Conservation (phyloP, 2,113 vertebrate genomes). For the Rhinogobius similis region DNA sequence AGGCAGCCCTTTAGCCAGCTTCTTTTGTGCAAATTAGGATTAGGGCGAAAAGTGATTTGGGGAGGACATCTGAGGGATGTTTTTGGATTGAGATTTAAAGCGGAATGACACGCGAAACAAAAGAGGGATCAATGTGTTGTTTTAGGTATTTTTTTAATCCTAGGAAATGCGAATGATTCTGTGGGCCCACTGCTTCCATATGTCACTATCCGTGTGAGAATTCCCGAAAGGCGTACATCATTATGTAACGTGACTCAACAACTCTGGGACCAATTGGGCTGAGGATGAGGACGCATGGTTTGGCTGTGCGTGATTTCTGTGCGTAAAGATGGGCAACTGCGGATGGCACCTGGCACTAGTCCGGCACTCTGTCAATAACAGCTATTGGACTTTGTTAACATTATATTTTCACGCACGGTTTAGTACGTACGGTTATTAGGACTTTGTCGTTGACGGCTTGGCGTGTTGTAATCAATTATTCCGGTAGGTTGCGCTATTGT, state of each 20-base stretch:
- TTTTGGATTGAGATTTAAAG: slow-evolving; percentile 69
- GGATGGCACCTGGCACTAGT: slow-evolving; percentile 28
- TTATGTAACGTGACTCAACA: not conserved
- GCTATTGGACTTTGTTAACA: not conserved
- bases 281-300: slow-evolving; percentile 45
- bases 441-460: no score
- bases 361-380: not conserved
- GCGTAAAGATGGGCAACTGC: slow-evolving; percentile 41
- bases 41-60: slow-evolving; percentile 53
- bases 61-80: slow-evolving; percentile 60
- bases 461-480: not conserved
- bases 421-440: no score
- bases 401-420: not conserved
- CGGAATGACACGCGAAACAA: slow-evolving; percentile 40
- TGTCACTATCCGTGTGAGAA: not conserved
- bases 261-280: no score
- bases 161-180: not conserved
- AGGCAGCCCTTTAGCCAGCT: slow-evolving; percentile 54
- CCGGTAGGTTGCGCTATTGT: not conserved
- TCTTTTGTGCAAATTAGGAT: slow-evolving; percentile 75
- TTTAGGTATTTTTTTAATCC: slow-evolving; percentile 4
- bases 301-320: slow-evolving; percentile 52
- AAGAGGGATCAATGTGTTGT: slow-evolving; percentile 10
- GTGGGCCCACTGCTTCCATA: not conserved
- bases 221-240: not conserved